Evolutionary conservation across 2,113 vertebrate species (phyloP).

Genomic region (Thalassarche chlororhynchos): DNA sequence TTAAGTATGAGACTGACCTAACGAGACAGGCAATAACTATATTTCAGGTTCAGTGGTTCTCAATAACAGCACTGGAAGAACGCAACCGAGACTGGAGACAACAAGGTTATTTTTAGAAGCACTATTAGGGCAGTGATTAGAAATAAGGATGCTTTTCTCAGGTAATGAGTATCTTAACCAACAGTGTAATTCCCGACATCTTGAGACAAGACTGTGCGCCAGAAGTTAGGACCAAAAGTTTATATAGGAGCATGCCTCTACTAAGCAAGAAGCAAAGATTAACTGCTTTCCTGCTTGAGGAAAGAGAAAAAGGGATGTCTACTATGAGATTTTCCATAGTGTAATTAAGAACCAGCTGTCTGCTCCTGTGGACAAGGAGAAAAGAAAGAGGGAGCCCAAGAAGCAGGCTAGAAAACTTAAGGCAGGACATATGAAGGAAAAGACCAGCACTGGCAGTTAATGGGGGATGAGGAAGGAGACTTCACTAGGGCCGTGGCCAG

Average conservation of each 20-base stretch:
- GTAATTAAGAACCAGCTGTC: neutral
- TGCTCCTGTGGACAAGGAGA: neutral
- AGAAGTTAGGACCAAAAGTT: neutral
- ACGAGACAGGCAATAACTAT: neutral
- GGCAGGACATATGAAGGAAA: neutral
- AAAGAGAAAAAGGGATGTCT: neutral
- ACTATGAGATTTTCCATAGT: neutral
- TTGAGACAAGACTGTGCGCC: neutral
- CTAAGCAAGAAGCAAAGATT: neutral
- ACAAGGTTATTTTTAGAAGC: constrained; percentile 8
- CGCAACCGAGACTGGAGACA: neutral
- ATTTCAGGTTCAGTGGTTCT: constrained; percentile 13
- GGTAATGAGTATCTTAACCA: neutral
- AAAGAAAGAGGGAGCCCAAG: neutral
- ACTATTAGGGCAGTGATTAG: neutral
- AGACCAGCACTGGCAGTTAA: neutral
- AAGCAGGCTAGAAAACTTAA: neutral
- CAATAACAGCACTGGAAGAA: neutral
- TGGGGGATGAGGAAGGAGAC: neutral
- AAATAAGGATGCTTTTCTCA: neutral
- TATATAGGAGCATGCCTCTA: neutral
- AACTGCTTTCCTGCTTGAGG: neutral
- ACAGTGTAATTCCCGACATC: neutral
- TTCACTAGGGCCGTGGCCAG: neutral
- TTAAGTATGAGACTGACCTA: neutral